Percentiles rank a stretch among this genome's conserved stretches.
These are phyloP conservation scores for Neodiprion pinetum DNA, from an alignment of 1,140 invertebrate species.

Conservation along the genomic window DNA sequence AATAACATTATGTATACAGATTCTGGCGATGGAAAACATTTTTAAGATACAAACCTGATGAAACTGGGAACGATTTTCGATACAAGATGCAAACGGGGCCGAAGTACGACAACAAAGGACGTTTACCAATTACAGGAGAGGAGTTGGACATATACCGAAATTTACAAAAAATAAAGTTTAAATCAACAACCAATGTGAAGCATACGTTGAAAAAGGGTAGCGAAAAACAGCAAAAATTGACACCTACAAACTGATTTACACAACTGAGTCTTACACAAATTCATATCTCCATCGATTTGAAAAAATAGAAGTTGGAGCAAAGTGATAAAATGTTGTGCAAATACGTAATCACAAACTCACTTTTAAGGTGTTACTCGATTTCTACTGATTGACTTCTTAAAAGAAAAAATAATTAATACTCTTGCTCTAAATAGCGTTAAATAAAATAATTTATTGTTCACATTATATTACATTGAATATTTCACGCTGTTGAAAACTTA, in stretches of 20 bases:
- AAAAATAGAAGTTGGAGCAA: neutral
- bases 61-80: slow-evolving; percentile 24
- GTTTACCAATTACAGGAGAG: slow-evolving; percentile 23
- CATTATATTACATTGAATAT: slow-evolving; percentile 10
- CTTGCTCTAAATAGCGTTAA: neutral
- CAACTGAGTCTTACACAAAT: neutral
- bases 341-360: slow-evolving; percentile 15
- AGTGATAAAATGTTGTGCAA: slow-evolving; percentile 10
- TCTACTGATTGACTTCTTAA: neutral
- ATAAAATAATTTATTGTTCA: slow-evolving; percentile 8
- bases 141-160: slow-evolving; percentile 16
- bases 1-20: neutral
- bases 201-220: slow-evolving; percentile 17
- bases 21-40: slow-evolving; percentile 30
- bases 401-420: slow-evolving; percentile 8
- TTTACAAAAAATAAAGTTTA: slow-evolving; percentile 9
- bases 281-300: neutral
- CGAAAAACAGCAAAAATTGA: neutral
- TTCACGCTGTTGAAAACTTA: neutral
- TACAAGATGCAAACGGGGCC: slow-evolving; percentile 29
- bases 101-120: slow-evolving; percentile 22
- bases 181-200: neutral
- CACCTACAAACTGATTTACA: neutral
- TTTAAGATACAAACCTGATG: slow-evolving; percentile 24
- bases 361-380: slow-evolving; percentile 17